These are phyloP conservation scores for Xanthorhoe spadicearia DNA, from an alignment of 2,888 invertebrate genomes.

Conservation along the genomic window DNA sequence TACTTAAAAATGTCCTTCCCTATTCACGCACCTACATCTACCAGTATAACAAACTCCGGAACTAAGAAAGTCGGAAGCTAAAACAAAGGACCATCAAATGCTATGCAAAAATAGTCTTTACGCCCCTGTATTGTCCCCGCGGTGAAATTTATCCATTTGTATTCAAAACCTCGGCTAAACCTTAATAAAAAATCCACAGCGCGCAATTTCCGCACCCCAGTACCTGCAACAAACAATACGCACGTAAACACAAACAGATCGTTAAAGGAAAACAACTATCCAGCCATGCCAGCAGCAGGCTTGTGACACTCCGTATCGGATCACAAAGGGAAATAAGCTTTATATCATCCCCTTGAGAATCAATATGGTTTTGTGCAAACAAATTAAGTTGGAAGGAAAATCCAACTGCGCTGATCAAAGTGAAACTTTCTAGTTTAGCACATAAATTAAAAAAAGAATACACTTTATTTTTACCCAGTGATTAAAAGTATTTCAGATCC, in stretches of 20 bases:
- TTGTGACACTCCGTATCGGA: neutral
- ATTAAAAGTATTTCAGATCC: neutral
- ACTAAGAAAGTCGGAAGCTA: constrained; percentile 26
- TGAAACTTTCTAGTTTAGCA: too few species aligned
- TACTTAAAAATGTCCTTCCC: neutral
- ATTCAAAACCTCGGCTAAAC: constrained; percentile 45
- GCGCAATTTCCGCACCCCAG: constrained; percentile 52
- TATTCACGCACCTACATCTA: neutral
- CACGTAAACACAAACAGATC: constrained; percentile 61
- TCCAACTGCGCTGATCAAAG: neutral
- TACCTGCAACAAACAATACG: constrained; percentile 74
- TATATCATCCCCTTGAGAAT: neutral
- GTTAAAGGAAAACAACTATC: constrained; percentile 52
- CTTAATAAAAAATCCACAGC: constrained; percentile 41
- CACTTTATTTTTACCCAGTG: neutral
- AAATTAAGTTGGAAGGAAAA: neutral
- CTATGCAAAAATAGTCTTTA: constrained; percentile 36
- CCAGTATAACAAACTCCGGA: constrained; percentile 24
- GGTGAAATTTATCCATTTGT: constrained; percentile 44
- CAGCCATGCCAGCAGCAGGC: constrained; percentile 11
- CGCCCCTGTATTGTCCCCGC: constrained; percentile 30
- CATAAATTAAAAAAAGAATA: neutral
- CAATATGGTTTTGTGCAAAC: neutral
- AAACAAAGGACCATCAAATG: constrained; percentile 34
- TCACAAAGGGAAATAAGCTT: constrained; percentile 6